Base-by-base conservation (phyloP, 2,888 invertebrate species). In the Ethmia dodecea region DNA sequence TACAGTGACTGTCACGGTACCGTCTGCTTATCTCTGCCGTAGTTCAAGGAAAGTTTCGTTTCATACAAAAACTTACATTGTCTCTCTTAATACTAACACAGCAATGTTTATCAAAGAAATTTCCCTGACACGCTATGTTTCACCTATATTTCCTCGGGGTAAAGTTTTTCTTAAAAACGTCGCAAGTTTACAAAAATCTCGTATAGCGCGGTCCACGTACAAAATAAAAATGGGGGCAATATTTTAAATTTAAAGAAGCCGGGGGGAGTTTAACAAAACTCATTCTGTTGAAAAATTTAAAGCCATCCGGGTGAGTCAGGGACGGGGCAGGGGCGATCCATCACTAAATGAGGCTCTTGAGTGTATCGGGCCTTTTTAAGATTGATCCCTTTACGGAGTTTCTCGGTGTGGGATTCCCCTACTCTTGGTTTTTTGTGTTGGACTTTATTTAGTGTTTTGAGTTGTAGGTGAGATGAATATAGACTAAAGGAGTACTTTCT, bases 311-410 rank as follows among this genome's bases (percentile, higher is more conserved):
- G 37, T 37, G 31, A 31, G 31, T 13, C 27, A 33, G 38, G 35
- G 34, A 16, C 11, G 34, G 25, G 33, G 28, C 37, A 35, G 30
- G 37, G 33, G 49, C 52, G 51, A 66, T 66, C 64, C 59, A 66
- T 65, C 64, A 62, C 57, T 47, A 52, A 56, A 60, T 60, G 60
- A 60, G 56, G 49, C 52, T 55, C 49, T 47, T 40, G 49, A 52
- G 57, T 60, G 60, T 60, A 59, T 60, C 53, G 60, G 47, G 54
- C 55, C 51, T 51, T 51, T 54, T 49, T 47, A 53, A 66, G 64
- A 66, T 67, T 57, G 65, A 65, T 66, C 60, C 63, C 52, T 57
- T 59, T 53, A 45, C 55, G 52, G 58, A 60, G 52, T 55, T 52
- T 52, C 42, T 53, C 45, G 45, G 42, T 35, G 43, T 44, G 39